Percentiles rank a stretch among this genome's conserved stretches.
Evolutionary conservation across 2,797 vertebrate genomes (phyloP).

Genomic region (Thunnus albacares): DNA sequence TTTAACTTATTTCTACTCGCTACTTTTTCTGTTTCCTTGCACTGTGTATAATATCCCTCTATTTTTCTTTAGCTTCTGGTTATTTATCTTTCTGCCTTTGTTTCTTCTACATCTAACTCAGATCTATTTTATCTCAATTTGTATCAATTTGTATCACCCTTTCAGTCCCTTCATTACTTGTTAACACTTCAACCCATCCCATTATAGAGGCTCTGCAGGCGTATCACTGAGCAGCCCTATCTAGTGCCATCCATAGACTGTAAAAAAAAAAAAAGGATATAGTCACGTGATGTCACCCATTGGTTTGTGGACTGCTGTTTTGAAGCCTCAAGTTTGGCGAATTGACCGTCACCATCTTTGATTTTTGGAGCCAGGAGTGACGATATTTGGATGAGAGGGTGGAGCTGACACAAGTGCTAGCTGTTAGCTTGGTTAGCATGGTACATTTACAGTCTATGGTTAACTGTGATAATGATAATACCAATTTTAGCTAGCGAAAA

Average conservation of each 20-base stretch:
- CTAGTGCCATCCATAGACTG: not conserved
- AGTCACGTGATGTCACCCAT: too few species aligned
- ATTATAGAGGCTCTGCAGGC: not conserved
- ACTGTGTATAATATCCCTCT: not conserved
- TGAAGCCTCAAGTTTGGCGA: too few species aligned
- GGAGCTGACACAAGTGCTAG: too few species aligned
- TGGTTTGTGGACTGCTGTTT: too few species aligned
- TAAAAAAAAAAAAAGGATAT: too few species aligned
- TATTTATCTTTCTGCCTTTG: not conserved
- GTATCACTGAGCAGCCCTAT: not conserved
- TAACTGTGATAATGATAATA: too few species aligned
- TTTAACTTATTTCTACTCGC: not conserved
- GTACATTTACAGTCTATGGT: too few species aligned
- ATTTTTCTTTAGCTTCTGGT: not conserved
- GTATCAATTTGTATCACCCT: not conserved
- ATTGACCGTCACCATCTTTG: too few species aligned
- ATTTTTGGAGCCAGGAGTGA: too few species aligned
- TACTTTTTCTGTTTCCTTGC: not conserved
- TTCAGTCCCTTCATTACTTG: not conserved
- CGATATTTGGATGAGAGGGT: too few species aligned
- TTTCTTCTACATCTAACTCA: not conserved
- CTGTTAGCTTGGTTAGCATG: too few species aligned
- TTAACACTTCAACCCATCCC: not conserved
- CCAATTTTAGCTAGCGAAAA: too few species aligned
- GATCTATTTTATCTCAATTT: constrained; percentile 10